Percentiles rank a stretch among this genome's conserved stretches.
phyloP scores from a whole-genome alignment of 2,113 vertebrate genomes.

The Cephalopholis sonnerati region DNA sequence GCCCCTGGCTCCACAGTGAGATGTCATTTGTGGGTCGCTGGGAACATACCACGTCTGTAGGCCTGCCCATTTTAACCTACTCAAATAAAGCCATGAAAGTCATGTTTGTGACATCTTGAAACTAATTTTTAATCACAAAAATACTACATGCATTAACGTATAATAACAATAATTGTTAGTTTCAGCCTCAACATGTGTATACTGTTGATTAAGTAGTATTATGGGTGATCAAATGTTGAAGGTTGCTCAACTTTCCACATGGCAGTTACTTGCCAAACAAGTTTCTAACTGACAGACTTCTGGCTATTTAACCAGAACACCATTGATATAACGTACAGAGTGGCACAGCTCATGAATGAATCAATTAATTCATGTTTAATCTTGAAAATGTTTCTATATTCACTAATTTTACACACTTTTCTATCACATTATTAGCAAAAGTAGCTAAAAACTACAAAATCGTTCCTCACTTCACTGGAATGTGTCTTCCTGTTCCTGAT shows the following conservation, averaged over 20 bases:
- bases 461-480: background rate
- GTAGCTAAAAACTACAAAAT: conserved; percentile 76
- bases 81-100: too few species aligned
- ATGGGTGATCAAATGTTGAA: background rate
- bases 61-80: too few species aligned
- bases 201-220: background rate
- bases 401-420: background rate
- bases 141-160: too few species aligned
- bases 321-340: background rate
- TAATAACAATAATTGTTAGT: too few species aligned
- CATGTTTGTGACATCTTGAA: too few species aligned
- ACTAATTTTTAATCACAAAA: too few species aligned
- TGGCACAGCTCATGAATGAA: too few species aligned
- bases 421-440: background rate
- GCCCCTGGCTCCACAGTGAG: too few species aligned
- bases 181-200: too few species aligned
- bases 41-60: too few species aligned
- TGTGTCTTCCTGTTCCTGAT: conserved; percentile 32
- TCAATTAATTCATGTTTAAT: background rate
- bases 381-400: background rate
- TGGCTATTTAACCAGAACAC: background rate
- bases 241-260: conserved; percentile 21
- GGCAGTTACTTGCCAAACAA: conserved; percentile 13
- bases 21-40: too few species aligned
- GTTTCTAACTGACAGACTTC: conserved; percentile 12